Base-by-base conservation (phyloP, 2,888 invertebrate species). In the Cantharis flavilabris region DNA sequence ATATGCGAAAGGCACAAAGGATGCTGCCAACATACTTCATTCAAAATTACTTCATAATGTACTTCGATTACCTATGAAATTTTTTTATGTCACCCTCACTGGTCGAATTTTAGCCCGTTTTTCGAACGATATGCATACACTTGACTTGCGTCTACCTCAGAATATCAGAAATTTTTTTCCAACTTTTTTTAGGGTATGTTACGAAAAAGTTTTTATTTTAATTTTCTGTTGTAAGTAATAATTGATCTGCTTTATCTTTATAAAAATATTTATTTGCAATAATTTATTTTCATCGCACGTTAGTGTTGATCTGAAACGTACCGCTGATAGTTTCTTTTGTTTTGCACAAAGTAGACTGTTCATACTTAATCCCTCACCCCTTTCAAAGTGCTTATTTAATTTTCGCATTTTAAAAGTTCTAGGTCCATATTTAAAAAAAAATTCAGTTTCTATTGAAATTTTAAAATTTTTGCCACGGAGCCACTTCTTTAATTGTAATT, bases 71-170 rank as follows among this genome's bases (percentile, higher is more conserved):
- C 94, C 94, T 78, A 92, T 93, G 89, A 91, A 92, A 86, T 91
- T 94, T 89, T 94, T 93, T 89, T 94, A 95, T 88, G 92, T 92
- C 83, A 95, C 95, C 76, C 95, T 95, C 30, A 84, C 92, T 81
- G 95, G 95, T 86, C 90, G 95, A 83, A 91, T 95, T 83, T 89
- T 95, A 71, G 89, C 92, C 89, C 91, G 93, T 88, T 93, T 93
- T 89, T 92, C 93, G 87, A 92, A 93, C 91, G 94, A 94, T 88
- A 89, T 93, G 84, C 92, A 93, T 87, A 89, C 92, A 82, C 87
- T 93, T 90, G 94, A 94, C 88, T 90, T 90, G 83, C 90, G 91
- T 83, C 91, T 93, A 81, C 87, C 86, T 28, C 18, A 72, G 33
- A 67, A 49, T 77, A 49, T 75, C 13, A 72, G 71, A 76, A 72